These are phyloP conservation scores for Sphaeramia orbicularis DNA, from an alignment of 2,797 vertebrate species.

Conservation along the genomic window DNA sequence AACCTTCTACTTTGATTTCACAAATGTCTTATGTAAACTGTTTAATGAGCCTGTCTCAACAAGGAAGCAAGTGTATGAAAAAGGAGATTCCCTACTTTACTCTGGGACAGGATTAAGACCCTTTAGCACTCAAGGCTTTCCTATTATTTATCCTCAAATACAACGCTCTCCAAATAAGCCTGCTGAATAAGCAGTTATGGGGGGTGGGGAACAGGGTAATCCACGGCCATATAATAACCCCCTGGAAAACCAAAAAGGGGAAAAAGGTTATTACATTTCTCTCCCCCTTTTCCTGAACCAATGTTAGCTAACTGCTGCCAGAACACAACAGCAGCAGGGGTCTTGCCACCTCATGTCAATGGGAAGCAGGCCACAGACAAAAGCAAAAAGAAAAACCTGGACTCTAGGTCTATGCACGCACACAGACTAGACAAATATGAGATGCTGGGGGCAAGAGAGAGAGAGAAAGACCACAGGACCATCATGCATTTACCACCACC, in stretches of 20 bases:
- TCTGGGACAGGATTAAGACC: conserved; percentile 50
- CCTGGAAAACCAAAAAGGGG: conserved; percentile 62
- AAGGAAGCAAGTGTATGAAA: too few relatives aligned
- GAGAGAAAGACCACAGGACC: conserved; percentile 68
- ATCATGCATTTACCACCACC: conserved; percentile 71
- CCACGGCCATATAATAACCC: conserved; percentile 71
- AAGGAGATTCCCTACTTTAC: too few relatives aligned
- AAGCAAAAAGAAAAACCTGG: conserved; percentile 67
- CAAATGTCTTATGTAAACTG: too few relatives aligned
- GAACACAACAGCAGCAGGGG: conserved; percentile 73
- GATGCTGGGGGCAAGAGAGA: conserved; percentile 62
- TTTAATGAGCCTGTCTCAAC: too few relatives aligned
- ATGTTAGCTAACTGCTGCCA: conserved; percentile 68
- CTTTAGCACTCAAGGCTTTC: conserved; percentile 46
- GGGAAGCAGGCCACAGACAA: conserved; percentile 76
- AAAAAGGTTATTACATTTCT: conserved; percentile 65
- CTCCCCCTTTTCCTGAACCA: conserved; percentile 47
- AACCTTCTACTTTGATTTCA: too few relatives aligned
- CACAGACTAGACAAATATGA: conserved; percentile 71
- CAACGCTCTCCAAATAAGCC: conserved; percentile 63
- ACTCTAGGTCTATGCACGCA: conserved; percentile 46
- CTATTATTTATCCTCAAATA: conserved; percentile 62
- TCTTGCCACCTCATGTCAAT: conserved; percentile 71
- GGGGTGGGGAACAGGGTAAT: conserved; percentile 58
- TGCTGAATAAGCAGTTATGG: conserved; percentile 72